Evolutionary conservation across 2,113 vertebrate species (phyloP).

Genomic region (Balaeniceps rex): DNA sequence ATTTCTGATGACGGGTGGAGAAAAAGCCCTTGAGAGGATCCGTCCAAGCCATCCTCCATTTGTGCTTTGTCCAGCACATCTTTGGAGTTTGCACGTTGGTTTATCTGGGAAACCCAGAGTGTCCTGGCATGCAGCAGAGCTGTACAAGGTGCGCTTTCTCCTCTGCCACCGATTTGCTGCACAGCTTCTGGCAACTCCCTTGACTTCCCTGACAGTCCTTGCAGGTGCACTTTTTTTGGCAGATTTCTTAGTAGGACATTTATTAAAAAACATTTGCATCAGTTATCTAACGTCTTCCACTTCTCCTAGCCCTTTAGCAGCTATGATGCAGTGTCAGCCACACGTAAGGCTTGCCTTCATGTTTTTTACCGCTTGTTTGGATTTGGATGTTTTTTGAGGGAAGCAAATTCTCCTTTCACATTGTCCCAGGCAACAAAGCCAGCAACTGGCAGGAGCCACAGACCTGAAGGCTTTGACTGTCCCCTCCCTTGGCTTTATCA

Average conservation of each 20-base stretch:
- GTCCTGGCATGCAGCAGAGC: neutral
- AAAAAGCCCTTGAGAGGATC: neutral
- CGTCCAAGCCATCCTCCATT: neutral
- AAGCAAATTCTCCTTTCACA: neutral
- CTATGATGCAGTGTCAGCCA: fast-evolving
- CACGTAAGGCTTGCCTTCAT: neutral
- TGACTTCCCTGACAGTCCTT: neutral
- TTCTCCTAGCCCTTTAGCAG: neutral
- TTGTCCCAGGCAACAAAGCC: neutral
- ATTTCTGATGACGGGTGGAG: neutral
- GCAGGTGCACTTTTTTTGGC: neutral
- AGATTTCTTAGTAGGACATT: neutral
- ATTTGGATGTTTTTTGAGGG: neutral
- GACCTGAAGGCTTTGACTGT: neutral
- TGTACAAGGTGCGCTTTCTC: neutral
- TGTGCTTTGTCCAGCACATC: neutral
- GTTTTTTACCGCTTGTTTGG: neutral
- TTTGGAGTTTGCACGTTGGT: neutral
- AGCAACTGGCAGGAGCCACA: neutral
- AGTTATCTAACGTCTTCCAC: neutral
- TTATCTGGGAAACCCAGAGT: neutral
- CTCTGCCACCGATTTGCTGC: neutral
- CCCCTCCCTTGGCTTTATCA: neutral
- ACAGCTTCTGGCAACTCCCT: neutral
- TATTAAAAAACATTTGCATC: neutral